A percentile compares a stretch with the other conserved stretches of the same genome.
phyloP scores from a whole-genome alignment of 2,113 vertebrate species.

The Phyllopteryx taeniolatus region DNA sequence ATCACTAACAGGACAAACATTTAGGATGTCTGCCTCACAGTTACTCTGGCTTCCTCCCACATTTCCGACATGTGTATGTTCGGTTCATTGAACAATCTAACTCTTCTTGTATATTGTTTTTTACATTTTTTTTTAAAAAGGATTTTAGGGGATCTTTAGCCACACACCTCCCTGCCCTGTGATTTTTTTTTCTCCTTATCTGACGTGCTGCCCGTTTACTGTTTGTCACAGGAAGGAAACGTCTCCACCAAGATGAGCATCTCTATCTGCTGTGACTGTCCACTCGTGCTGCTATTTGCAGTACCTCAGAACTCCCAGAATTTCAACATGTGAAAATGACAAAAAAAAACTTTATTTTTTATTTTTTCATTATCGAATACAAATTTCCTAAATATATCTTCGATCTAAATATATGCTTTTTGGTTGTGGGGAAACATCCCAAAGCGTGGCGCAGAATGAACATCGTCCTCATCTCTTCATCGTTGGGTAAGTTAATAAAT shows the following conservation, averaged over 20 bases:
- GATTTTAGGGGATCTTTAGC: background rate
- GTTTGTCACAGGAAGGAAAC: conserved; percentile 57
- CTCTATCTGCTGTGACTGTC: conserved; percentile 26
- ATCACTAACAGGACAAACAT: too few species aligned
- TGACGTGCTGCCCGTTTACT: conserved; percentile 33
- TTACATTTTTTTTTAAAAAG: background rate
- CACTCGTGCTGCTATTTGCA: conserved; percentile 16
- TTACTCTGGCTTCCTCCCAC: background rate
- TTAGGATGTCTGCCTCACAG: too few species aligned
- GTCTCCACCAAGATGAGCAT: conserved; percentile 64
- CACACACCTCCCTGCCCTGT: background rate
- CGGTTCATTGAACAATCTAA: background rate
- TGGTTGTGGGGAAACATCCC: background rate
- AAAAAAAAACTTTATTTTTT: background rate
- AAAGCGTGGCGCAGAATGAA: conserved; percentile 32
- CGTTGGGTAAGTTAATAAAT: conserved; percentile 38
- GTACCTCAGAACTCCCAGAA: background rate
- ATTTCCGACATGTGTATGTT: background rate
- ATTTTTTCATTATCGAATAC: too few species aligned
- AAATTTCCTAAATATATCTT: background rate
- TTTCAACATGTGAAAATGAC: background rate
- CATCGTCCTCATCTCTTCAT: conserved; percentile 14
- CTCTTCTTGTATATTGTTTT: background rate
- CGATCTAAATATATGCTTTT: background rate
- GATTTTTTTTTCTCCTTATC: conserved; percentile 3